Base-by-base conservation (phyloP, 2,888 invertebrate species). In the Amphipyra berbera region DNA sequence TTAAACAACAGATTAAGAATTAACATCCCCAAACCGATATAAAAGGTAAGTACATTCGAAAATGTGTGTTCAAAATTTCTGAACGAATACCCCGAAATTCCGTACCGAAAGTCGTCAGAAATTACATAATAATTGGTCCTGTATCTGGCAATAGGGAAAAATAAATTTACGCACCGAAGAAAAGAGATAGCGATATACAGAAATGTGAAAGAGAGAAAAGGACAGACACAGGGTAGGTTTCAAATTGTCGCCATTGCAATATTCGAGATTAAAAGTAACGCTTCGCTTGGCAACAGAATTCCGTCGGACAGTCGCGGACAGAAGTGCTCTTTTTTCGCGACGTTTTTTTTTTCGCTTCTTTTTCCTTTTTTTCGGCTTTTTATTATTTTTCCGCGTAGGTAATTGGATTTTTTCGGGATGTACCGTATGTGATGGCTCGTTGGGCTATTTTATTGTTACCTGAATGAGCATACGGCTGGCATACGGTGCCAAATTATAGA, bases 191-290 rank as follows among this genome's bases (percentile, higher is more conserved):
- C 33, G 7, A 27, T 52, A 78, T 47, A 61, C 56, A 56, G 45
- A 41, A 55, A 21, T 44, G 30, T 47, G 12, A 41, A 68, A 35
- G 68, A 45, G 62, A 53, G 79, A 86, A 66, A 68, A 74, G 73
- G 82, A 88, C 37, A 57, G 64, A 56, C 61, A 74, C 76, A 81
- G 72, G 76, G 79, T 75, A 76, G 80, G 83, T 88, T 90, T 90
- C 85, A 89, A 90, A 91, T 90, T 89, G 92, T 91, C 90, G 87
- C 87, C 88, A 82, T 85, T 81, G 92, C 94, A 94, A 94, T 94
- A 92, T 93, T 88, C 90, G 85, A 92, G 93, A 94, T 94, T 93
- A 94, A 93, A 93, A 93, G 92, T 88, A 89, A 92, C 93, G 93
- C 90, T 82, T 90, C 87, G 92, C 85, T 90, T 88, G 89, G 88